A percentile compares a stretch with the other conserved stretches of the same genome.
Conservation (phyloP, 2,888 invertebrate genomes). For the Drosophila trichaetosa region DNA sequence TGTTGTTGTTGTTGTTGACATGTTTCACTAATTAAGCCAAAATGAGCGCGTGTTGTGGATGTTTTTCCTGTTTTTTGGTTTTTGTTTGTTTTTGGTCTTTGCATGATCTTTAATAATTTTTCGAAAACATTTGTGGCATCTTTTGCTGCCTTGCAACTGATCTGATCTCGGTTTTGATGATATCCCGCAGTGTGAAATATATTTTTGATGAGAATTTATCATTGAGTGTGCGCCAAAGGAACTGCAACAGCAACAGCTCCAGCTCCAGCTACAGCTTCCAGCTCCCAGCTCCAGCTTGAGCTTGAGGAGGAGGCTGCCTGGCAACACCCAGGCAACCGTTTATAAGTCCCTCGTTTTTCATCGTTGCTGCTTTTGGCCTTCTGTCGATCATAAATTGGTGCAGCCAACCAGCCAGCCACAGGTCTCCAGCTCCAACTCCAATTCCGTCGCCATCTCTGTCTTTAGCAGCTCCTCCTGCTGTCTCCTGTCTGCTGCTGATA, state of each 20-base stretch:
- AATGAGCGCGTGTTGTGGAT: slow-evolving; percentile 71
- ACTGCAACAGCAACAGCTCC: slow-evolving; percentile 14
- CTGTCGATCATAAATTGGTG: slow-evolving; percentile 81
- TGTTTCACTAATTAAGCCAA: slow-evolving; percentile 79
- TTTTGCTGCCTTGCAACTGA: slow-evolving; percentile 34
- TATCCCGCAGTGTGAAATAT: slow-evolving; percentile 79
- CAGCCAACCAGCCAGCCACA: slow-evolving; percentile 40
- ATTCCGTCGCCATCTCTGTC: slow-evolving; percentile 9
- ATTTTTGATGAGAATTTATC: slow-evolving; percentile 81
- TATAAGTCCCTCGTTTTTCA: slow-evolving; percentile 19
- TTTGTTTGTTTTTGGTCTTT: slow-evolving; percentile 42
- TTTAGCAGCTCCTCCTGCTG: slow-evolving; percentile 39
- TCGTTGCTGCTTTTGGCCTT: slow-evolving; percentile 50
- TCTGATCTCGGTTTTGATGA: slow-evolving; percentile 67
- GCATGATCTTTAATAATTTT: slow-evolving; percentile 80
- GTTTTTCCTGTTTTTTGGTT: slow-evolving; percentile 14
- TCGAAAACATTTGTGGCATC: slow-evolving; percentile 70
- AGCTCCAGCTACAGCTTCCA: slow-evolving; percentile 14
- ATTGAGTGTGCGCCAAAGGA: slow-evolving; percentile 55
- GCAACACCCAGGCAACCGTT: slow-evolving; percentile 52
- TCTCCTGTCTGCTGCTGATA: slow-evolving; percentile 64
- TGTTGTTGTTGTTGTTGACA: slow-evolving; percentile 47
- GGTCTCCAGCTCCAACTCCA: slow-evolving; percentile 15
- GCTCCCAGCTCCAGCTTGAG: slow-evolving; percentile 4
- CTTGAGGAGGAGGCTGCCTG: slow-evolving; percentile 33